Conservation (phyloP, 2,888 invertebrate species). For the Heliconius hortense region DNA sequence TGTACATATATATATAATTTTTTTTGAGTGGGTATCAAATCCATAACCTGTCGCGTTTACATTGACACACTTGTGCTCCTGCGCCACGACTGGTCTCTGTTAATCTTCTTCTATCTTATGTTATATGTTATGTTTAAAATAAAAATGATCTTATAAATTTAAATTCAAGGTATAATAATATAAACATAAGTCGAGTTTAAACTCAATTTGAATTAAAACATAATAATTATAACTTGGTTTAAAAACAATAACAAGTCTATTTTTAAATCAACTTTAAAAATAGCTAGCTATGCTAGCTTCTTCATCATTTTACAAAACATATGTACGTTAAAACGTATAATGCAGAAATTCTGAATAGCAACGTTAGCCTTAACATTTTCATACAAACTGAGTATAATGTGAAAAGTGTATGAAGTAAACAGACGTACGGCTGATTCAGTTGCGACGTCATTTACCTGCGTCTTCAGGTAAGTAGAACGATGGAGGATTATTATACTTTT, state of each 20-base stretch:
- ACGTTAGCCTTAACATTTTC: constrained; percentile 30
- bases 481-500: constrained; percentile 31
- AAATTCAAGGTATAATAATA: background rate
- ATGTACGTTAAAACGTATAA: constrained; percentile 11
- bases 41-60: no score
- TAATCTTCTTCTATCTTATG: no score
- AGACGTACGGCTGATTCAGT: constrained; percentile 32
- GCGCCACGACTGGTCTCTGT: no score
- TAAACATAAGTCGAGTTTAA: no score
- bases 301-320: constrained; percentile 14
- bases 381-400: constrained; percentile 31
- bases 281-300: constrained; percentile 6
- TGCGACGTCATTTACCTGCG: constrained; percentile 28
- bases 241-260: background rate
- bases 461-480: constrained; percentile 28
- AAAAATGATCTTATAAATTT: background rate
- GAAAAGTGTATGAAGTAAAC: constrained; percentile 30
- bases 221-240: background rate
- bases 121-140: no score
- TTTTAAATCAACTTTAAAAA: constrained; percentile 8
- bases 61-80: no score
- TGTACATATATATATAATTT: no score
- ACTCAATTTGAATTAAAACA: background rate
- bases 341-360: constrained; percentile 27
- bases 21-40: no score